Evolutionary conservation across 2,888 invertebrate genomes (phyloP).

Genomic region (Rosalia funebris): DNA sequence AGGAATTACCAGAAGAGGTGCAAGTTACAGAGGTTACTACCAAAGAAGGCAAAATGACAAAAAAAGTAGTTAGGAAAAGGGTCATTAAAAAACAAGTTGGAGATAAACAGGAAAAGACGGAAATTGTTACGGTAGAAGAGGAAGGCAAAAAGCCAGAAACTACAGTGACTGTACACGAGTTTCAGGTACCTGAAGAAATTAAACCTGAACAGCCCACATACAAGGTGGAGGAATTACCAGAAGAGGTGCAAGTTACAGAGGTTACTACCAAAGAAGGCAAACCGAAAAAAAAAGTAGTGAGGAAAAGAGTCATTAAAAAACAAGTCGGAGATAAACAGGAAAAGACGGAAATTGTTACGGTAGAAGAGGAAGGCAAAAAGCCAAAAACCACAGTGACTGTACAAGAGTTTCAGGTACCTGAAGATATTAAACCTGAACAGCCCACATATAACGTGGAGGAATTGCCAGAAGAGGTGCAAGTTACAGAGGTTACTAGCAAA

Average conservation of each 20-base stretch:
- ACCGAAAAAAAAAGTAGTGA: not conserved
- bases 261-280: not conserved
- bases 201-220: not conserved
- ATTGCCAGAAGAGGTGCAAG: constrained; percentile 49
- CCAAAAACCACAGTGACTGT: constrained; percentile 59
- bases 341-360: constrained; percentile 48
- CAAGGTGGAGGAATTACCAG: not conserved
- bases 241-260: not conserved
- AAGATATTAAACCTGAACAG: constrained; percentile 34
- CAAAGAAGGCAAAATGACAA: constrained; percentile 50
- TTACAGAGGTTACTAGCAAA: constrained; percentile 6
- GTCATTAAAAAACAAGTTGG: constrained; percentile 49
- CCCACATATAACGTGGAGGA: constrained; percentile 32
- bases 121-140: constrained; percentile 57
- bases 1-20: constrained; percentile 27
- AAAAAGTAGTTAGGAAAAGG: constrained; percentile 50
- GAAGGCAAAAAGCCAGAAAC: constrained; percentile 54
- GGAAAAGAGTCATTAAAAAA: constrained; percentile 27
- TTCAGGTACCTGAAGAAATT: constrained; percentile 46
- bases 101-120: constrained; percentile 56
- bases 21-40: constrained; percentile 38
- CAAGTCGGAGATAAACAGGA: constrained; percentile 47
- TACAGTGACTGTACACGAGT: constrained; percentile 32
- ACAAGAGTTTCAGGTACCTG: constrained; percentile 48
- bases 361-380: constrained; percentile 55